Evolutionary conservation across 1,140 invertebrate species (phyloP).

Genomic region (Bicyclus anynana): DNA sequence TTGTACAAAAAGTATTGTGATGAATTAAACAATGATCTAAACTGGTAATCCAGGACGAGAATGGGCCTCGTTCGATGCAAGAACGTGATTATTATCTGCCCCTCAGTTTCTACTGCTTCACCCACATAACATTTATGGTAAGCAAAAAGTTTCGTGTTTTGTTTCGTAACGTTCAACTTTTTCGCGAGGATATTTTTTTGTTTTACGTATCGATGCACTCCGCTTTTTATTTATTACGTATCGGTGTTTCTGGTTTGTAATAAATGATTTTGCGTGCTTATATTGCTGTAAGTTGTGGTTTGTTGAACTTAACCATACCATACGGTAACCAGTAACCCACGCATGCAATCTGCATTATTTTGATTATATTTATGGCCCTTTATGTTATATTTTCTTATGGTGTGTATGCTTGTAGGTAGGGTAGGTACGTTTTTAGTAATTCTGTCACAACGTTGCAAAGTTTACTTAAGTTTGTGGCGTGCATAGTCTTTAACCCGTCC

Average conservation of each 20-base stretch:
- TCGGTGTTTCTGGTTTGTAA: neutral
- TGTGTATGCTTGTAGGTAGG: too few relatives aligned
- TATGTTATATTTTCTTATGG: too few relatives aligned
- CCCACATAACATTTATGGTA: constrained; percentile 73
- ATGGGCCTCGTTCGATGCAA: constrained; percentile 52
- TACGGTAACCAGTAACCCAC: too few relatives aligned
- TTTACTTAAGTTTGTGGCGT: too few relatives aligned
- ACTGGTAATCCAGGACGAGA: constrained; percentile 62
- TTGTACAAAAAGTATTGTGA: constrained; percentile 57
- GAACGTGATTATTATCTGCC: constrained; percentile 54
- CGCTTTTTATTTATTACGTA: neutral
- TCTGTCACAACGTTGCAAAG: too few relatives aligned
- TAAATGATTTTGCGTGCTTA: too few relatives aligned
- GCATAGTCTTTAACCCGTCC: too few relatives aligned
- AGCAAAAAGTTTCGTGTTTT: constrained; percentile 71
- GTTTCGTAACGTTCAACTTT: constrained; percentile 63
- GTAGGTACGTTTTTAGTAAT: too few relatives aligned
- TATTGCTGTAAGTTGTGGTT: too few relatives aligned
- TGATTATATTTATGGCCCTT: too few relatives aligned
- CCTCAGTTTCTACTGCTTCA: constrained; percentile 55
- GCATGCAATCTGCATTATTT: too few relatives aligned
- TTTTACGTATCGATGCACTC: constrained; percentile 12
- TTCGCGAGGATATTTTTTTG: constrained; percentile 42
- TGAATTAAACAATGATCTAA: constrained; percentile 67
- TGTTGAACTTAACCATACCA: too few relatives aligned